Evolutionary conservation across 1,140 invertebrate species (phyloP).

Genomic region (Lepidurus arcticus): DNA sequence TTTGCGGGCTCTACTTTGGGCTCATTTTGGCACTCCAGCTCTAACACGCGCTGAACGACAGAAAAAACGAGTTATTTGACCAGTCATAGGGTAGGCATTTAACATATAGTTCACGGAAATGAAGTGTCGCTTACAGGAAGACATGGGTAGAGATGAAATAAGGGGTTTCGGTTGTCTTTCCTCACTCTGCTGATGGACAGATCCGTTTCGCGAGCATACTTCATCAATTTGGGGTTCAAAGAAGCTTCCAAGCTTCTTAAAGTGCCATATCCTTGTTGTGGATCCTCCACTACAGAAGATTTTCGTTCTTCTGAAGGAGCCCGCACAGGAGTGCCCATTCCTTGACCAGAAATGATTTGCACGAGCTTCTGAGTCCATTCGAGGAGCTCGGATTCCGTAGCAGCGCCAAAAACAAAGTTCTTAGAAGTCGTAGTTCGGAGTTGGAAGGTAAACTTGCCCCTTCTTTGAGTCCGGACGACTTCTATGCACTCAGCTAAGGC

Average conservation of each 20-base stretch:
- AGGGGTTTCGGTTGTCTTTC: constrained; percentile 63
- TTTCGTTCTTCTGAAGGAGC: constrained; percentile 23
- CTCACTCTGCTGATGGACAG: constrained; percentile 70
- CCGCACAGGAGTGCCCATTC: background rate
- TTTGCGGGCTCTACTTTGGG: constrained; percentile 59
- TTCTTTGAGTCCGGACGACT: constrained; percentile 50
- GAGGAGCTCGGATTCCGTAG: constrained; percentile 74
- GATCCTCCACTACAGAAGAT: constrained; percentile 32
- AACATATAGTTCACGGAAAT: constrained; percentile 17
- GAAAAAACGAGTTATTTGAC: constrained; percentile 34
- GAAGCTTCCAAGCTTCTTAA: constrained; percentile 79
- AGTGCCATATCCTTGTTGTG: constrained; percentile 55
- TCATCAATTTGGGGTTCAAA: constrained; percentile 81
- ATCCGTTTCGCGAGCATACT: constrained; percentile 84
- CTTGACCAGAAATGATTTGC: constrained; percentile 52
- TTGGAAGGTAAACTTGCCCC: constrained; percentile 79
- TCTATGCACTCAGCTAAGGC: constrained; percentile 88
- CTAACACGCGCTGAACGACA: constrained; percentile 39
- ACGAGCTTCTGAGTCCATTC: constrained; percentile 71
- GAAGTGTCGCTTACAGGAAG: constrained; percentile 51
- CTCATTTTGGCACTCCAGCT: constrained; percentile 40
- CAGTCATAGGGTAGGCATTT: background rate
- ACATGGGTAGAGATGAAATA: constrained; percentile 62
- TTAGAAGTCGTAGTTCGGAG: constrained; percentile 75
- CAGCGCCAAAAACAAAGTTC: constrained; percentile 76